Evolutionary conservation across 2,113 vertebrate species (phyloP).

Genomic region (Chinchilla lanigera): DNA sequence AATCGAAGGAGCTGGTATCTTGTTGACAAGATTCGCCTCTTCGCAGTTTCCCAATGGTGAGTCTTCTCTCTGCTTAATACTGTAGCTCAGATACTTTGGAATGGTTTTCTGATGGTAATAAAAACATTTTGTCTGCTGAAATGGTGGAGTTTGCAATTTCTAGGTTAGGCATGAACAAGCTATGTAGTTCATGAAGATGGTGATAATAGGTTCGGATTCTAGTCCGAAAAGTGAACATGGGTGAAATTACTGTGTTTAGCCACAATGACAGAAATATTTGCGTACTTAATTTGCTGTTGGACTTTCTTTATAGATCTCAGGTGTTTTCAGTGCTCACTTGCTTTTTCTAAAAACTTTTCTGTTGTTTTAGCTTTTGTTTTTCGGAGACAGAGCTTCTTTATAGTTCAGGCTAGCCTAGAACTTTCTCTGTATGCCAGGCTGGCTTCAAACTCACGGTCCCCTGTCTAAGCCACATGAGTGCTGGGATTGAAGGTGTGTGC

Average conservation of each 20-base stretch:
- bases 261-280: background rate
- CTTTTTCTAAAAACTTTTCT: background rate
- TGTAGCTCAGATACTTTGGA: background rate
- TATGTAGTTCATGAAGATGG: background rate
- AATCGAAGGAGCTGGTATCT: constrained; percentile 97
- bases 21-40: constrained; percentile 95
- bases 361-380: background rate
- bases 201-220: background rate
- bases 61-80: constrained; percentile 65
- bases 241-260: background rate
- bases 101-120: background rate
- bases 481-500: background rate
- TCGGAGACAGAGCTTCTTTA: background rate
- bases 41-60: constrained; percentile 95
- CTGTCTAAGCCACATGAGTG: background rate
- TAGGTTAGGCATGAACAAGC: background rate
- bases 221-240: background rate
- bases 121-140: background rate
- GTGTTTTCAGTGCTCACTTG: background rate
- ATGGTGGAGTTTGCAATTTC: background rate
- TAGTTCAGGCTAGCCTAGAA: background rate
- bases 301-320: background rate
- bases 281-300: background rate
- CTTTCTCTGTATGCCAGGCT: background rate
- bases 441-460: background rate